Evolutionary conservation across 2,797 vertebrate genomes (phyloP).

Genomic region (Tolypeutes matacus): DNA sequence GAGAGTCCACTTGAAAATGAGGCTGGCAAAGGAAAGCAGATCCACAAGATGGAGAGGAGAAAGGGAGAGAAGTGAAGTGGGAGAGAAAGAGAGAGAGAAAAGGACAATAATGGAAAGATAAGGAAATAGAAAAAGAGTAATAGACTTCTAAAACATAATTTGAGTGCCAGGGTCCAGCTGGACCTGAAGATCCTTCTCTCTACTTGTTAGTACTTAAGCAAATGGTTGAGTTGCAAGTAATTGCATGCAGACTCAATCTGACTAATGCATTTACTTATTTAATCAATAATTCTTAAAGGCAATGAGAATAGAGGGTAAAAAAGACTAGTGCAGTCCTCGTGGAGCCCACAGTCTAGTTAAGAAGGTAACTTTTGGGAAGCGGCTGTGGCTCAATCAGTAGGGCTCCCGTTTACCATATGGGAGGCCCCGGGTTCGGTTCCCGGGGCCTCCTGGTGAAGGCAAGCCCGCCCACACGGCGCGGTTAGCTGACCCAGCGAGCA

Average conservation of each 20-base stretch:
- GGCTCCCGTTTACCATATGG: too few relatives aligned
- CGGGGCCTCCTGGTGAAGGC: too few relatives aligned
- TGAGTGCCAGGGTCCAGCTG: background rate
- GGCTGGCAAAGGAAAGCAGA: background rate
- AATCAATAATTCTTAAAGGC: constrained; percentile 18
- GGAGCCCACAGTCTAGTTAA: background rate
- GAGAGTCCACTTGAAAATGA: background rate
- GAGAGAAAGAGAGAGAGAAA: background rate
- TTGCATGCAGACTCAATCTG: background rate
- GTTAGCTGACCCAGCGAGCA: too few relatives aligned
- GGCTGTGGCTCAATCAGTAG: too few relatives aligned
- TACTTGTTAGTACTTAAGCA: background rate
- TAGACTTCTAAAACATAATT: background rate
- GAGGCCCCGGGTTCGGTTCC: too few relatives aligned
- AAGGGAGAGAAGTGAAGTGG: background rate
- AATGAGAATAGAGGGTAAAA: background rate
- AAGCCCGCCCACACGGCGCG: too few relatives aligned
- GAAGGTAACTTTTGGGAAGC: constrained; percentile 44
- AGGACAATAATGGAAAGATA: background rate
- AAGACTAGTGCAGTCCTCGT: background rate
- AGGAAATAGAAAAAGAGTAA: background rate
- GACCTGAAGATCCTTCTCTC: background rate
- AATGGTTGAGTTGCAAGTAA: constrained; percentile 17
- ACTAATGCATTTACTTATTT: background rate
- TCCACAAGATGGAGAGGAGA: background rate